Evolutionary conservation across 2,888 invertebrate species (phyloP).

Genomic region (Elysia crispata): DNA sequence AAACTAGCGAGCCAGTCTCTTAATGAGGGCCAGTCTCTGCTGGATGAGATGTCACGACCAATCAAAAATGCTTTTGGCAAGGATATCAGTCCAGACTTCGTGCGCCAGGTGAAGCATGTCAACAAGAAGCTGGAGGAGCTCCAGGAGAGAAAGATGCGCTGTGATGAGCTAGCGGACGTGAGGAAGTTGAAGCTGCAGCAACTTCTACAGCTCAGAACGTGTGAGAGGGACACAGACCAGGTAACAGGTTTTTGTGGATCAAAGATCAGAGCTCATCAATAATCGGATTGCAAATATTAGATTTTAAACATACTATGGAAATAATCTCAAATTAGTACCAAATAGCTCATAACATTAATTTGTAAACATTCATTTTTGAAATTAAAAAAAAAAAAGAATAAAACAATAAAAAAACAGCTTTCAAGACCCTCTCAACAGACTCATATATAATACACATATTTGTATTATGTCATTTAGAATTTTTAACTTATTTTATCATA

Average conservation of each 20-base stretch:
- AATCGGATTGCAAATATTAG: too few relatives aligned
- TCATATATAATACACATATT: too few relatives aligned
- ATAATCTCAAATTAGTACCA: too few relatives aligned
- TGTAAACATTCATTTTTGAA: too few relatives aligned
- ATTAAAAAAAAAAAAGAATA: too few relatives aligned
- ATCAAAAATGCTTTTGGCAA: conserved; percentile 87
- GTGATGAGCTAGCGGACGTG: conserved; percentile 85
- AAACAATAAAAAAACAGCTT: too few relatives aligned
- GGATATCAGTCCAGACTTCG: conserved; percentile 81
- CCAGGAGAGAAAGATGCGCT: conserved; percentile 84
- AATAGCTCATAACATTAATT: too few relatives aligned
- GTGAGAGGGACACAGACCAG: conserved; percentile 87
- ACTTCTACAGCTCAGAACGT: conserved; percentile 85
- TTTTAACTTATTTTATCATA: too few relatives aligned
- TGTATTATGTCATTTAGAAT: too few relatives aligned
- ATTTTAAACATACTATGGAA: too few relatives aligned
- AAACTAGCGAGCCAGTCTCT: conserved; percentile 84
- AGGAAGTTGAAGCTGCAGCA: conserved; percentile 88
- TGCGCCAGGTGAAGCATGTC: conserved; percentile 83
- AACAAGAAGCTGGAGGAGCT: conserved; percentile 85
- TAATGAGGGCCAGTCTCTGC: conserved; percentile 86
- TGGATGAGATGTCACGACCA: conserved; percentile 87
- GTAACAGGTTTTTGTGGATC: conserved; percentile 77
- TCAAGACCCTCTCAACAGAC: too few relatives aligned
- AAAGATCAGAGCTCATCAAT: too few relatives aligned